phyloP scores from a whole-genome alignment of 64 coral and sea anemone species.

The Actinia tenebrosa region DNA sequence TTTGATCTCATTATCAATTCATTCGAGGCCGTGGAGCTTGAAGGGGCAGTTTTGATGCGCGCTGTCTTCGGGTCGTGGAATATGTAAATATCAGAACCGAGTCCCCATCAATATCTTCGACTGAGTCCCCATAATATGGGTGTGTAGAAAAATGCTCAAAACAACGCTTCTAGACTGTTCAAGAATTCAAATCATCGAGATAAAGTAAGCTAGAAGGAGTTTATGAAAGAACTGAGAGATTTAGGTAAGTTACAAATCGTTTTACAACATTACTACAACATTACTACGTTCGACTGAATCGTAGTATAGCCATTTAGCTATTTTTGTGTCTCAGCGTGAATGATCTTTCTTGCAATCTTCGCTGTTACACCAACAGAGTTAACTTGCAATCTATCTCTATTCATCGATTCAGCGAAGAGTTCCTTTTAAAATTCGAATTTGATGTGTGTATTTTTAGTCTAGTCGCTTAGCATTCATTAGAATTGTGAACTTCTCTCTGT shows the following conservation, averaged over 20 bases:
- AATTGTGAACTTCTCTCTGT: not conserved
- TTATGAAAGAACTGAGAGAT: not conserved
- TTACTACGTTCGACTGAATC: not conserved
- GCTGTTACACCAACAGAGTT: not conserved
- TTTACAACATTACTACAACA: not conserved
- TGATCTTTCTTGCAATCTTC: not conserved
- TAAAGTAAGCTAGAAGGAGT: not conserved
- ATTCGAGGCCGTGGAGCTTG: not conserved
- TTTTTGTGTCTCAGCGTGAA: not conserved
- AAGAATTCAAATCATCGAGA: not conserved
- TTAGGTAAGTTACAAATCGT: not conserved
- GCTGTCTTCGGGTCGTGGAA: not conserved
- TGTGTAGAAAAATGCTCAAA: not conserved
- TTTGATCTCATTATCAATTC: conserved; percentile 5
- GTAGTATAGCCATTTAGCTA: not conserved
- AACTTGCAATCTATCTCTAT: not conserved
- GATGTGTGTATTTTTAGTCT: not conserved
- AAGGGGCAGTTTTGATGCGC: not conserved
- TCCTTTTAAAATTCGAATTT: not conserved
- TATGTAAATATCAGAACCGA: not conserved
- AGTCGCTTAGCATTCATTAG: not conserved
- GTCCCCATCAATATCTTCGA: not conserved
- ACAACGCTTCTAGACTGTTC: not conserved
- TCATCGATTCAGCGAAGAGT: not conserved
- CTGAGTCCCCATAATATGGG: not conserved